Evolutionary conservation across 2,888 invertebrate species (phyloP), one percentile per base, ranked within the genome.

Genomic region (Pyrochroa serraticornis): DNA sequence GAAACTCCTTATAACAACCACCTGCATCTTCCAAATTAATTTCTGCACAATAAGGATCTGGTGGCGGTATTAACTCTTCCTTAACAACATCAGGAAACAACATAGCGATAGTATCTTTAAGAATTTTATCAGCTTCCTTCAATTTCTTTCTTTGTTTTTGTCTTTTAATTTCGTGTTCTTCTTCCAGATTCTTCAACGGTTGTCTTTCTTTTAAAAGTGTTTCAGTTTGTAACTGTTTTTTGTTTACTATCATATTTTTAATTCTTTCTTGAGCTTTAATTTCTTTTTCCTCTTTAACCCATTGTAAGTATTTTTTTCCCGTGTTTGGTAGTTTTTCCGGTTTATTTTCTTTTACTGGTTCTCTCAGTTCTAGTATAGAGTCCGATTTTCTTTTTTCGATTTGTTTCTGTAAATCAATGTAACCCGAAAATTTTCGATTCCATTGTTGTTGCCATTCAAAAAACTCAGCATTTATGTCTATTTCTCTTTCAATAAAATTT

Each of bases 181-280:
- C 78, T 68, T 85, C 84, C 48, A 87, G 73, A 68, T 83, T 84
- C 62, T 84, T 75, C 43, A 87, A 71, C 1, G 88, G 88, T 67
- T 83, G 83, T 62, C 85, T 84, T 38, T 85, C 82, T 67, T 82
- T 84, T 61, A 85, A 82, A 7, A 88, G 71, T 59, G 86, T 83
- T 32, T 84, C 83, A 62, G 82, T 82, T 50, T 85, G 83, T 32
- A 88, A 80, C 65, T 85, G 82, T 67, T 87, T 88, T 62, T 86
- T 87, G 5, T 83, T 83, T 32, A 88, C 77, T 70, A 91, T 82
- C 60, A 87, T 80, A 74, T 82, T 75, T 77, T 87, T 82, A 73
- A 90, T 86, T 1, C 88, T 82, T 63, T 85, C 84, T 44, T 88
- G 81, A 70, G 89, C 86, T 64, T 87, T 83, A 60, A 82, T 82